Evolutionary conservation across 2,113 vertebrate genomes (phyloP), one percentile per base, ranked within the genome.

Genomic region (Caranx ignobilis): DNA sequence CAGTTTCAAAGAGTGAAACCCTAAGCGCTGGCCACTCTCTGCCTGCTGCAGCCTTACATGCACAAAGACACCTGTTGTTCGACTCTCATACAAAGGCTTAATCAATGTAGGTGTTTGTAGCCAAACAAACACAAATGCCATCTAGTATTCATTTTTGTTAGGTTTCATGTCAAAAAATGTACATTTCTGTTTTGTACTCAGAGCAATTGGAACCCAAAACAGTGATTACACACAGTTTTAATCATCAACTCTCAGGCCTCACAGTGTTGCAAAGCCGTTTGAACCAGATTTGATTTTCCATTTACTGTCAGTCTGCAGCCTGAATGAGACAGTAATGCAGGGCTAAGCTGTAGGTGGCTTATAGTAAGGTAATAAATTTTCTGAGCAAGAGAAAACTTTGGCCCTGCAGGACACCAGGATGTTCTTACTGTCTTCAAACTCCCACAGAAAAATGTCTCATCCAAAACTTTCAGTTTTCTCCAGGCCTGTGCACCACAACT

Each of bases 61-160:
- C 90, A 95, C 94, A 95, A 95, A 94, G 93, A 94, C 95, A 95
- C 95, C 94, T 95, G 95, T 95, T 95, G 95, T 95, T 95, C 90
- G 31, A 80, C 88, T 90, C 89, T 87, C 80, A 88, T 87, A 87
- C 79, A 87, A 84, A 87, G 75, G 55, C 80, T 91, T 92, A 89
- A 94, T 89, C 90, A 92, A 85, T 92, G 81, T 85, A 93, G 86
- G 89, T 93, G 92, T 94, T 94, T 93, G 72, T 77, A 82, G 84
- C 82, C 91, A 94, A 93, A 94, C 89, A 86, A 86, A 89, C 75
- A 79, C 41, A 73, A 83, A 90, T 70, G 87, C 73, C 77, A 79
- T 82, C 43, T 87, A 84, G 37, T 74, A 80, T 87, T 83, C 65
- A 79, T 31, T 88, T 70, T 84, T 86, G 54, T 81, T 72, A 64